phyloP scores from a whole-genome alignment of 2,888 invertebrate genomes.

The Poecilobothrus nobilitatus region DNA sequence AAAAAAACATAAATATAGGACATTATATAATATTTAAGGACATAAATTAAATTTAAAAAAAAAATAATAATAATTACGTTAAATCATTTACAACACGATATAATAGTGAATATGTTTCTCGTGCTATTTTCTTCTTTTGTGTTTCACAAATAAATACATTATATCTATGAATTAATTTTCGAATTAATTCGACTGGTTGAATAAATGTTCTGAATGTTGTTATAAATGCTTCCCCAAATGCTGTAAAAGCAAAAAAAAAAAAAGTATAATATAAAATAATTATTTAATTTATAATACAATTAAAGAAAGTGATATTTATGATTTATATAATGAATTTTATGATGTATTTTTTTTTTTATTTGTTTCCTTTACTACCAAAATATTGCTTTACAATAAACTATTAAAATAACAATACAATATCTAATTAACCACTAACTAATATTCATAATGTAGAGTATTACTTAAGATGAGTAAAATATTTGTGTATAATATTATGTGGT shows the following conservation, averaged over 20 bases:
- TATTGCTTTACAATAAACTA: too few relatives aligned
- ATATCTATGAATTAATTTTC: conserved; percentile 65
- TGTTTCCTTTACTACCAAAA: too few relatives aligned
- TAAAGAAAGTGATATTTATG: too few relatives aligned
- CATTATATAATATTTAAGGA: conserved; percentile 12
- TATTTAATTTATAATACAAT: too few relatives aligned
- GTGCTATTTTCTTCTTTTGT: conserved; percentile 65
- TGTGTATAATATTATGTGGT: too few relatives aligned
- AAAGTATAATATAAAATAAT: conserved; percentile 7
- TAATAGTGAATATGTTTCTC: conserved; percentile 84
- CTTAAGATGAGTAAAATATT: too few relatives aligned
- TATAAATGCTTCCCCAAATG: conserved; percentile 79
- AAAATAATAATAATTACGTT: conserved; percentile 62
- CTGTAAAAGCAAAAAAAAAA: conserved; percentile 25
- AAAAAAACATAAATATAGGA: conserved; percentile 17
- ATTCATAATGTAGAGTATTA: too few relatives aligned
- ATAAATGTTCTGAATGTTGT: conserved; percentile 96
- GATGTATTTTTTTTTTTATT: too few relatives aligned
- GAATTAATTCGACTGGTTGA: conserved; percentile 73
- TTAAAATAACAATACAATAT: too few relatives aligned
- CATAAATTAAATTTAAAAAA: neutral
- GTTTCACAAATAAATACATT: conserved; percentile 59
- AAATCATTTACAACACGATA: conserved; percentile 93
- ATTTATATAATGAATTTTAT: too few relatives aligned
- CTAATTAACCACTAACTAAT: too few relatives aligned